phyloP scores from a whole-genome alignment of 2,797 vertebrate genomes.

The Sebastes steindachneri region DNA sequence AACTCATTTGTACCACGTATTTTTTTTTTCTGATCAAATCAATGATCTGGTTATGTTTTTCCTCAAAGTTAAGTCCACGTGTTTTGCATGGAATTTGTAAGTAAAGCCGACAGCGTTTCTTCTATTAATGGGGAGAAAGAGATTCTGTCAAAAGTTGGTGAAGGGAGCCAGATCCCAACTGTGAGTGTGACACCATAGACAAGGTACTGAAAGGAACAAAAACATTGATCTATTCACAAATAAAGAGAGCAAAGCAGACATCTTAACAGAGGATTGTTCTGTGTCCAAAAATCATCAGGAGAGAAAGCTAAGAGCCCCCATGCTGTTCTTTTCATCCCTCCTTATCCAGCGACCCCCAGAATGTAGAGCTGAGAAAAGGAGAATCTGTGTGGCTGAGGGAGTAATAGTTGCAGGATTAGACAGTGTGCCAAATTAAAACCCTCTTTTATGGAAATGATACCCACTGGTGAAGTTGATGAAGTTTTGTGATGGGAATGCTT shows the following conservation, averaged over 20 bases:
- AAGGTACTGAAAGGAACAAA: conserved; percentile 36
- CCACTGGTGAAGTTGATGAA: neutral
- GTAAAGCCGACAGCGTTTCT: neutral
- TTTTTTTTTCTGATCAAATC: neutral
- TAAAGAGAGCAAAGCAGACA: conserved; percentile 47
- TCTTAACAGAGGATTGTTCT: conserved; percentile 47
- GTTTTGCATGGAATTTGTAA: neutral
- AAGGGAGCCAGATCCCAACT: conserved; percentile 21
- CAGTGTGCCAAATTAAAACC: conserved; percentile 27
- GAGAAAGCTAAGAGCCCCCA: conserved; percentile 39
- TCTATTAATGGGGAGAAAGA: neutral
- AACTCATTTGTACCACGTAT: neutral
- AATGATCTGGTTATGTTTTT: neutral
- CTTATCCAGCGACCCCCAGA: conserved; percentile 26
- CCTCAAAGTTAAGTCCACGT: neutral
- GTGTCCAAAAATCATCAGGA: conserved; percentile 40
- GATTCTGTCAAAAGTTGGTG: conserved; percentile 33
- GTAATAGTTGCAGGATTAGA: conserved; percentile 16
- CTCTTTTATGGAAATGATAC: conserved; percentile 19
- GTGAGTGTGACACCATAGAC: conserved; percentile 33
- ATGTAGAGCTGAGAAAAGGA: conserved; percentile 22
- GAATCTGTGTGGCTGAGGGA: conserved; percentile 35
- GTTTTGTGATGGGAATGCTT: conserved; percentile 6
- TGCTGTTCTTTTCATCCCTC: conserved; percentile 61
- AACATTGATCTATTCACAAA: conserved; percentile 48